Percentiles rank a stretch among this genome's conserved stretches.
Conservation (phyloP, 2,797 vertebrate genomes). For the Peromyscus melanophrys region DNA sequence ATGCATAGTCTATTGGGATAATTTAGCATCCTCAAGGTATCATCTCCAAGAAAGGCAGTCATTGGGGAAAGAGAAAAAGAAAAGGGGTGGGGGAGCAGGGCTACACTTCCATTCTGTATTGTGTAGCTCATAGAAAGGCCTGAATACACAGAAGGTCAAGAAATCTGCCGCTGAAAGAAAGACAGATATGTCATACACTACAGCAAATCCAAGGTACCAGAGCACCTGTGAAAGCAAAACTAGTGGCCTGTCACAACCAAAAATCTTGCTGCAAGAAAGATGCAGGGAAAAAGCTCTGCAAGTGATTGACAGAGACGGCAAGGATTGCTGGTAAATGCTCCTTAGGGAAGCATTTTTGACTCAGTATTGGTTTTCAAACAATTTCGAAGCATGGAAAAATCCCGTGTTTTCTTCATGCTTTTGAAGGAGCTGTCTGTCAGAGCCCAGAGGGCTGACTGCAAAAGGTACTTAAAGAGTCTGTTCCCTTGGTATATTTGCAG, state of each 20-base stretch:
- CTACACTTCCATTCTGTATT: conserved; percentile 13
- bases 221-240: conserved; percentile 50
- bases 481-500: background rate
- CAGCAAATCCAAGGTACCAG: conserved; percentile 41
- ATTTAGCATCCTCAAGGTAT: background rate
- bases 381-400: conserved; percentile 66
- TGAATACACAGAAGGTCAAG: conserved; percentile 34
- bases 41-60: background rate
- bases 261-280: conserved; percentile 52
- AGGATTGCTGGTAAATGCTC: conserved; percentile 66
- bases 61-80: background rate
- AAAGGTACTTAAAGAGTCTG: conserved; percentile 21
- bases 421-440: conserved; percentile 63
- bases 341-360: conserved; percentile 66
- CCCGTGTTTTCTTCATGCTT: conserved; percentile 52
- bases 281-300: background rate
- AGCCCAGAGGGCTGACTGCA: conserved; percentile 31
- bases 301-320: conserved; percentile 64
- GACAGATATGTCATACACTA: conserved; percentile 45
- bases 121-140: conserved; percentile 26
- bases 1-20: background rate
- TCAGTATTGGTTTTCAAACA: conserved; percentile 74
- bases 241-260: conserved; percentile 24
- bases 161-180: conserved; percentile 49
- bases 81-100: too few relatives aligned